Conservation (phyloP, 2,113 vertebrate species). For the Dendrocopos noguchii region DNA sequence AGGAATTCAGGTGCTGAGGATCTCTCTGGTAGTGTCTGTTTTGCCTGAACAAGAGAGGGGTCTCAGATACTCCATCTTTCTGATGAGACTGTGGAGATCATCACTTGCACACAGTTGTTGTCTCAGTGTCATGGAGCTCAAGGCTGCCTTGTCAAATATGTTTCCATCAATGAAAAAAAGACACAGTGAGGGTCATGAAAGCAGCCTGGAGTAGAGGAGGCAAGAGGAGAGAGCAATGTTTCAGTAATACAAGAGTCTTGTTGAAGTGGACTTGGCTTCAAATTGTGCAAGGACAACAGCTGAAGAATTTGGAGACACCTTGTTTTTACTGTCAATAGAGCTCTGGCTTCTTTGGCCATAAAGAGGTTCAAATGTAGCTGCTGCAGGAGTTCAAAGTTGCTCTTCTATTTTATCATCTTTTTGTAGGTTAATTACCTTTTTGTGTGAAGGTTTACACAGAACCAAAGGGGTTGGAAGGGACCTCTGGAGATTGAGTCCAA, state of each 20-base stretch:
- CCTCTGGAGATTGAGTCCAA: too few relatives aligned
- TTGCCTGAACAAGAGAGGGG: neutral
- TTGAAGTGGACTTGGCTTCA: neutral
- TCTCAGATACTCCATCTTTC: neutral
- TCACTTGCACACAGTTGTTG: neutral
- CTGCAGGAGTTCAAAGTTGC: neutral
- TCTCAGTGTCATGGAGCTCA: neutral
- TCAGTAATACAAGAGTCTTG: neutral
- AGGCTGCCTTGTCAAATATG: neutral
- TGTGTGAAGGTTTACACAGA: neutral
- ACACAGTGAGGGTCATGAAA: neutral
- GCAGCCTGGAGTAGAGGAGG: neutral
- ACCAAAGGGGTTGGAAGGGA: too few relatives aligned
- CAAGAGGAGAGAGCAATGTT: accelerated
- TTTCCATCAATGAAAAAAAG: neutral
- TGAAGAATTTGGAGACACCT: neutral
- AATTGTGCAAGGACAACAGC: neutral
- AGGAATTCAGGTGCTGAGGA: neutral
- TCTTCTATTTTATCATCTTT: neutral
- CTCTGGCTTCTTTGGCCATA: neutral
- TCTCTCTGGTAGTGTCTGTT: neutral
- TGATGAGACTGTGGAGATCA: neutral
- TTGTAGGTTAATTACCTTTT: neutral
- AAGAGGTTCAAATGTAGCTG: neutral
- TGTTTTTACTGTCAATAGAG: neutral